phyloP scores from a whole-genome alignment of 2,888 invertebrate genomes.

The Dolomedes plantarius region DNA sequence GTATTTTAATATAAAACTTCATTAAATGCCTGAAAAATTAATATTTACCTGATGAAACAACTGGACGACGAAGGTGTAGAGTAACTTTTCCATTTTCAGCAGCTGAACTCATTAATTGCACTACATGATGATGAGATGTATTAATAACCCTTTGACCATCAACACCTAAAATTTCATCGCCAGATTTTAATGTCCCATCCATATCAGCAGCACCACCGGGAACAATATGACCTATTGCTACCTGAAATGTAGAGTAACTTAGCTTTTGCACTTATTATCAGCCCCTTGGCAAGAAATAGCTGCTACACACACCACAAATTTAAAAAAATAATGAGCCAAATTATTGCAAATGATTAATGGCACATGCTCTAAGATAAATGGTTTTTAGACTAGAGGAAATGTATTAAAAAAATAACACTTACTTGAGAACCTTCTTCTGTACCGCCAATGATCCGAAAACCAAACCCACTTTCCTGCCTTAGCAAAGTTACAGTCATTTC shows the following conservation, averaged over 20 bases:
- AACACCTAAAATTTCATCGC: constrained; percentile 95
- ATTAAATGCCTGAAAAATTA: constrained; percentile 1
- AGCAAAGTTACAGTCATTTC: constrained; percentile 88
- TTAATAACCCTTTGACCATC: constrained; percentile 89
- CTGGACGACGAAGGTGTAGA: constrained; percentile 84
- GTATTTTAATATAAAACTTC: background rate
- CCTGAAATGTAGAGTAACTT: constrained; percentile 79
- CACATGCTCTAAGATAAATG: too few species aligned
- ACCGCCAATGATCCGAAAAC: constrained; percentile 98
- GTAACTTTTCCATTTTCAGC: constrained; percentile 91
- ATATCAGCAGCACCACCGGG: constrained; percentile 95
- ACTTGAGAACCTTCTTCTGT: constrained; percentile 95
- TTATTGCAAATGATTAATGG: too few species aligned
- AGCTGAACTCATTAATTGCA: constrained; percentile 92
- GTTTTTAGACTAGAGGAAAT: too few species aligned
- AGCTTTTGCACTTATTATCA: too few species aligned
- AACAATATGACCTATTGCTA: constrained; percentile 97
- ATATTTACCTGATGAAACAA: constrained; percentile 95
- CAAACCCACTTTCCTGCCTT: constrained; percentile 95
- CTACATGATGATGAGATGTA: constrained; percentile 94
- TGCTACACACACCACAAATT: too few species aligned
- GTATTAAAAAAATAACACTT: too few species aligned
- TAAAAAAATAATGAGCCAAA: too few species aligned
- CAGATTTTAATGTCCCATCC: constrained; percentile 91
- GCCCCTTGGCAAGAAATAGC: too few species aligned